Evolutionary conservation across 2,888 invertebrate genomes (phyloP), one percentile per base, ranked within the genome.

Genomic region (Drosophila siamana): DNA sequence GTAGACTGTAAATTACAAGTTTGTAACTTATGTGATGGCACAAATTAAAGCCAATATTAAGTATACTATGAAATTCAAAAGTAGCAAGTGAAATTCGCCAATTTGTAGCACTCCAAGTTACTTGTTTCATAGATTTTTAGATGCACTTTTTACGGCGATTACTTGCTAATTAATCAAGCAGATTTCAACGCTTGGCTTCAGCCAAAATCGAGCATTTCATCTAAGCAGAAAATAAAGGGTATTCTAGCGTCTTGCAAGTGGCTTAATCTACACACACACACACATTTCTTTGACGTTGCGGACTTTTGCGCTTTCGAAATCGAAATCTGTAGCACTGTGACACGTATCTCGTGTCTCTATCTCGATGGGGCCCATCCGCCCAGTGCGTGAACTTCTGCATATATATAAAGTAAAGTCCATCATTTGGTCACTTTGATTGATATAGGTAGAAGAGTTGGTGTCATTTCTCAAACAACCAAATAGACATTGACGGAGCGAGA

Each of bases 381-480:
- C 11, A 33, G 30, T 43, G 51, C 51, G 47, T 68, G 41, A 3
- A 28, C 22, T 40, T 16, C 9, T 36, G 15, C 22, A 22, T 40
- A 43, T 44, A 26, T 26, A 9, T 24, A 40, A 61, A 33, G 52
- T 44, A 64, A 33, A 59, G 59, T 70, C 57, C 59, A 54, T 55
- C 38, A 51, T 64, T 64, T 64, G 77, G 57, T 64, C 73, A 69
- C 54, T 36, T 73, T 68, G 73, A 73, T 73, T 74, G 73, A 73
- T 74, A 56, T 56, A 59, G 36, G 11, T 61, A 50, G 16, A 47
- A 57, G 63, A 57, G 63, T 41, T 13, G 16, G 55, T 80, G 62
- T 67, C 66, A 62, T 60, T 73, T 63, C 62, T 69, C 57, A 74
- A 68, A 3, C 19, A 19, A 19, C 48, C 51, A 57, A 57, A 66